phyloP scores from a whole-genome alignment of 2,113 vertebrate species.

The Sclerurus mexicanus region DNA sequence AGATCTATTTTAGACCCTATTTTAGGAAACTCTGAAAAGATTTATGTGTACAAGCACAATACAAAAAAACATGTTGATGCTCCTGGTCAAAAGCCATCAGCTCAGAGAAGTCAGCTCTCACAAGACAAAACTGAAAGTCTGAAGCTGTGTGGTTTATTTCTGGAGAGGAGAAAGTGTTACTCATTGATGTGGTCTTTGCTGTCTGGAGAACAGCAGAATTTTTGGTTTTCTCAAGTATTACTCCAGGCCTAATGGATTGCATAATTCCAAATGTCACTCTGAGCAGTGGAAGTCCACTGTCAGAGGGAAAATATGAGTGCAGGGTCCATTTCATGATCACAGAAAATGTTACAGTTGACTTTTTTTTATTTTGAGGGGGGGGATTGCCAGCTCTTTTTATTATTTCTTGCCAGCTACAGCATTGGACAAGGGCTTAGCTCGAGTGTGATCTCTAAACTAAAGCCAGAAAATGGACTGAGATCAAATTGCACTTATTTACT shows the following conservation, averaged over 20 bases:
- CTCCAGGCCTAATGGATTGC: background rate
- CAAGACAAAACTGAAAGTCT: background rate
- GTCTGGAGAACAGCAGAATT: background rate
- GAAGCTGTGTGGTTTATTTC: background rate
- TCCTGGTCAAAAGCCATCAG: background rate
- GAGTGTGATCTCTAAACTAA: background rate
- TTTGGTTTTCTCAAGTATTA: background rate
- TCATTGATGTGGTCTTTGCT: background rate
- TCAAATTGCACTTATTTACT: background rate
- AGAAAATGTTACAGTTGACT: background rate
- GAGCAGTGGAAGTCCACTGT: background rate
- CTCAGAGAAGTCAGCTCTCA: background rate
- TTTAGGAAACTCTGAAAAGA: background rate
- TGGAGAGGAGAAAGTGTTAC: background rate
- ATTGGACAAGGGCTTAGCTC: background rate
- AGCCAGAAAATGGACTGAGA: background rate
- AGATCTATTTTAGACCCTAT: background rate
- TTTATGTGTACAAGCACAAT: background rate
- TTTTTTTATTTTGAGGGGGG: no score
- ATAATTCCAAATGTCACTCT: background rate
- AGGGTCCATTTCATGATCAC: background rate
- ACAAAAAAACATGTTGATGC: fast-evolving
- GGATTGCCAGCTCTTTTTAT: background rate
- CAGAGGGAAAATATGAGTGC: background rate
- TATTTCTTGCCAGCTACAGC: background rate